Conservation (phyloP, 2,888 invertebrate genomes). For the Oegoconia quadripuncta region DNA sequence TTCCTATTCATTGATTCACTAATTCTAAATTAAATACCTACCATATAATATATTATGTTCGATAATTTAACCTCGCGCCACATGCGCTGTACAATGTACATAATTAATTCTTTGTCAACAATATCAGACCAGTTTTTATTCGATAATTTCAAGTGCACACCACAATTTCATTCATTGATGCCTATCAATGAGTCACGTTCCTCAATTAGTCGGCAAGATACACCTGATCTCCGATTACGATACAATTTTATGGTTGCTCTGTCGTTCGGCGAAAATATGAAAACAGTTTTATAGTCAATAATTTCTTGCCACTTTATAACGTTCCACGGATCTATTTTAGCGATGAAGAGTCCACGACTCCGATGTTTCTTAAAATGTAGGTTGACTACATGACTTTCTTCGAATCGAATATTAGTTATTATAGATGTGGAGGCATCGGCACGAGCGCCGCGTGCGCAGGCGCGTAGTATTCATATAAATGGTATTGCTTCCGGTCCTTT, state of each 20-base stretch:
- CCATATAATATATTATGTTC: not conserved
- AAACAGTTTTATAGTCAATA: conserved; percentile 10
- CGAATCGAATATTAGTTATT: conserved; percentile 13
- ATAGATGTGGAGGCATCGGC: conserved; percentile 16
- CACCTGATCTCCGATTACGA: conserved; percentile 1
- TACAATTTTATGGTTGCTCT: not conserved
- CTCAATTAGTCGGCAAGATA: conserved; percentile 5
- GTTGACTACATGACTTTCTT: conserved; percentile 8
- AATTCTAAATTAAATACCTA: not conserved
- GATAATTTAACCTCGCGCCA: not conserved
- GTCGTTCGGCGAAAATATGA: conserved; percentile 3
- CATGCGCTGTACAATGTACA: not conserved
- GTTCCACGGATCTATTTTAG: conserved; percentile 3
- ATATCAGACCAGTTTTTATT: conserved; percentile 6
- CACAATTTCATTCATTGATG: conserved; percentile 5
- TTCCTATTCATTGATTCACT: conserved; percentile 2
- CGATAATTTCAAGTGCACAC: conserved; percentile 1
- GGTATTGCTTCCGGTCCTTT: conserved; percentile 47
- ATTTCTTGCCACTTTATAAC: conserved; percentile 6
- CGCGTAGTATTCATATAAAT: conserved; percentile 33
- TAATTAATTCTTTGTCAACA: not conserved
- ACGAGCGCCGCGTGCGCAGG: conserved; percentile 16
- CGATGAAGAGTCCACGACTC: conserved; percentile 1
- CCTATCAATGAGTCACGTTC: conserved; percentile 9
- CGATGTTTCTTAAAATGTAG: conserved; percentile 1